phyloP scores from a whole-genome alignment of 2,113 vertebrate species.

The Misgurnus anguillicaudatus region DNA sequence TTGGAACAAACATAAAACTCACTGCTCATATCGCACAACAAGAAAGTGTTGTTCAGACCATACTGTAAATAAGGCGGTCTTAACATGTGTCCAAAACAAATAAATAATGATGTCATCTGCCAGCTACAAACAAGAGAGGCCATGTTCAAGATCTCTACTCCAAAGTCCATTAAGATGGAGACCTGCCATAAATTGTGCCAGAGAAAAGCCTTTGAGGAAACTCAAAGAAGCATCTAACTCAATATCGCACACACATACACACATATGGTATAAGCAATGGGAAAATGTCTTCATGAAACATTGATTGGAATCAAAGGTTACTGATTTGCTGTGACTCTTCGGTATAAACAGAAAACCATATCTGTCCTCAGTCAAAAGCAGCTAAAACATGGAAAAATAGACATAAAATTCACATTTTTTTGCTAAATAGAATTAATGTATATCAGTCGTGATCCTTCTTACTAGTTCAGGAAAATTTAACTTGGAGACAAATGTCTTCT shows the following conservation, averaged over 20 bases:
- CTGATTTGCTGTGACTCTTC: neutral
- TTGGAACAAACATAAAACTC: neutral
- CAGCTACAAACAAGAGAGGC: neutral
- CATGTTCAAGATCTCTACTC: slow-evolving; percentile 1
- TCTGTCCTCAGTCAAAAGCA: slow-evolving; percentile 1
- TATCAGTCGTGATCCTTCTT: neutral
- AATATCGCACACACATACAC: neutral
- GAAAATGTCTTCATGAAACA: slow-evolving; percentile 21
- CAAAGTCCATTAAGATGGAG: slow-evolving; percentile 28
- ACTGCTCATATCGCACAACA: neutral
- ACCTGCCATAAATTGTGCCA: slow-evolving; percentile 28
- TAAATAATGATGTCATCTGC: neutral
- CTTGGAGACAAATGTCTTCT: neutral
- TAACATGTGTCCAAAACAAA: neutral
- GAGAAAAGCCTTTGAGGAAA: slow-evolving; percentile 21
- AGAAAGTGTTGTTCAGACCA: neutral
- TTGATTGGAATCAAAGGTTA: slow-evolving; percentile 35
- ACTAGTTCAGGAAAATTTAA: neutral
- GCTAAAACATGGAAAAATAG: neutral
- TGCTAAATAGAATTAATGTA: neutral
- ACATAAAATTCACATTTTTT: neutral
- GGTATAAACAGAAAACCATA: slow-evolving; percentile 1
- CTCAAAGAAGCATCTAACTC: slow-evolving; percentile 20
- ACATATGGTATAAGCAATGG: neutral
- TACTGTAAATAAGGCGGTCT: neutral